A percentile compares a stretch with the other conserved stretches of the same genome.
These are phyloP conservation scores for Busseola fusca DNA, from an alignment of 2,888 invertebrate genomes.

Conservation along the genomic window DNA sequence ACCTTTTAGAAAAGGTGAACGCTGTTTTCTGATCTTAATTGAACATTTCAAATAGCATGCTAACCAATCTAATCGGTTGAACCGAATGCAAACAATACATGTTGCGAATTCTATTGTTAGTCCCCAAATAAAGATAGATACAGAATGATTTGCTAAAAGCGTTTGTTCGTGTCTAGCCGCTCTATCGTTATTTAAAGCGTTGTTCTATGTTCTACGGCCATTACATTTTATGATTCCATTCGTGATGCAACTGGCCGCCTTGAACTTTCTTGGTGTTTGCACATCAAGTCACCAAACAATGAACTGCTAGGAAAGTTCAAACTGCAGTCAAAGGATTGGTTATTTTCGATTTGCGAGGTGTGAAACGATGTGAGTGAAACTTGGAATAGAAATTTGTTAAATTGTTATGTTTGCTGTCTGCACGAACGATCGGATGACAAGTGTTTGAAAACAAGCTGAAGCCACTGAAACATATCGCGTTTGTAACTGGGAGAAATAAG, in stretches of 20 bases:
- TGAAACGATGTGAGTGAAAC: conserved; percentile 35
- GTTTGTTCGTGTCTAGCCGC: conserved; percentile 44
- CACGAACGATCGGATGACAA: background rate
- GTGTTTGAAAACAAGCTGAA: background rate
- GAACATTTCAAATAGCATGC: conserved; percentile 37
- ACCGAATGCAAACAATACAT: conserved; percentile 38
- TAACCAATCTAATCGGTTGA: conserved; percentile 43
- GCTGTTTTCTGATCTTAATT: conserved; percentile 38
- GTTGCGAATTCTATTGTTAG: conserved; percentile 44
- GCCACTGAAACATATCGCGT: background rate
- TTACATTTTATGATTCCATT: conserved; percentile 72
- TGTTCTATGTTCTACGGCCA: conserved; percentile 59
- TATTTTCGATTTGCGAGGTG: conserved; percentile 10
- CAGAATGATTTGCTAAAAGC: conserved; percentile 41
- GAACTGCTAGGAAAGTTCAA: conserved; percentile 57
- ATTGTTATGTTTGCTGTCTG: conserved; percentile 17
- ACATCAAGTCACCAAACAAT: conserved; percentile 60
- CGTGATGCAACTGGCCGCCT: conserved; percentile 74
- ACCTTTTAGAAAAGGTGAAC: conserved; percentile 41
- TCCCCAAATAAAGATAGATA: conserved; percentile 35
- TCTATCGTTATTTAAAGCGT: conserved; percentile 44
- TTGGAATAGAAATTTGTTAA: conserved; percentile 46
- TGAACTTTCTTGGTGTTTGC: conserved; percentile 73
- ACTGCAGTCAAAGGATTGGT: conserved; percentile 23
- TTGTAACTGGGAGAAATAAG: background rate